Evolutionary conservation across 2,888 invertebrate species (phyloP).

Genomic region (Zeuzera pyrina): DNA sequence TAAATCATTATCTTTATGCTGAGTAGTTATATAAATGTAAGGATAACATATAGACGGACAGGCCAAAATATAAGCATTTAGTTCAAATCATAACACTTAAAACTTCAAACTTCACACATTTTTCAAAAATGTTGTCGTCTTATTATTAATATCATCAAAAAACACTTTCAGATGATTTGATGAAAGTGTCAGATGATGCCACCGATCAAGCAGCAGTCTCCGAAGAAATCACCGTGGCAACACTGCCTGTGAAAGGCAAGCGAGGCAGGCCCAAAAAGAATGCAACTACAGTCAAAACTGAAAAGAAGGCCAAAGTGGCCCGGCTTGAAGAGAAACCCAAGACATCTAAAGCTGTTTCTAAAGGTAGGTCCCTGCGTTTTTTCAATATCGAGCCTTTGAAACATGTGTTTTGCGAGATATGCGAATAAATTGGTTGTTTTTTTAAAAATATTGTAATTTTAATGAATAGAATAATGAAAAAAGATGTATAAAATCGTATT

Average conservation of each 20-base stretch:
- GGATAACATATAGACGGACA: too few species aligned
- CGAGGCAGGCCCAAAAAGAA: conserved; percentile 39
- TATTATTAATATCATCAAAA: neutral
- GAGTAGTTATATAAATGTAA: too few species aligned
- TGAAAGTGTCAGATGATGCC: neutral
- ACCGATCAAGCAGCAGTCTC: conserved; percentile 21
- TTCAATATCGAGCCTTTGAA: conserved; percentile 7
- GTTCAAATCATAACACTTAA: too few species aligned
- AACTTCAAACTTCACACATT: too few species aligned
- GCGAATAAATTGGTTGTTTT: neutral
- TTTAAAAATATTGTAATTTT: too few species aligned
- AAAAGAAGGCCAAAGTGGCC: conserved; percentile 27
- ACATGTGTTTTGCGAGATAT: conserved; percentile 6
- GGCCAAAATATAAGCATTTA: too few species aligned
- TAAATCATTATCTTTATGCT: too few species aligned
- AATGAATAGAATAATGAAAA: too few species aligned
- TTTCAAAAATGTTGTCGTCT: neutral
- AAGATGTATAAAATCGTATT: too few species aligned
- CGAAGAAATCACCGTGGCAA: conserved; percentile 29
- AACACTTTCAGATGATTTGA: neutral
- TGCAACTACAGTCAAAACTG: conserved; percentile 23
- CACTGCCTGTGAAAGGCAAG: conserved; percentile 35
- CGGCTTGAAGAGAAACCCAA: conserved; percentile 28
- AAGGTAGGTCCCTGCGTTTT: conserved; percentile 42
- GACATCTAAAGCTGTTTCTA: conserved; percentile 27